Evolutionary conservation across 2,888 invertebrate genomes (phyloP), one percentile per base, ranked within the genome.

Genomic region (Mayetiola destructor): DNA sequence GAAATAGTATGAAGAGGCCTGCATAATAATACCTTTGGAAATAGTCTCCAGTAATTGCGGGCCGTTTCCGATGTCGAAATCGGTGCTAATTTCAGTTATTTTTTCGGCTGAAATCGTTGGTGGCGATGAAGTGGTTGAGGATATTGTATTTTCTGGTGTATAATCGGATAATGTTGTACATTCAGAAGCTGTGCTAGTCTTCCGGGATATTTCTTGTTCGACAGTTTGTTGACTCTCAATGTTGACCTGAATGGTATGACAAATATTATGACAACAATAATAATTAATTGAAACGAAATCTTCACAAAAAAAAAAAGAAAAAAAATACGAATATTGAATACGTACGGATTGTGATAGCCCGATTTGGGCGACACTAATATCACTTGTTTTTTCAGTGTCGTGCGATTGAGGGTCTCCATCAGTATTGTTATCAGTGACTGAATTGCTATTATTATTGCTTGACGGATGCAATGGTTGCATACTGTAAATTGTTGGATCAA

Each of bases 181-280:
- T 59, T 72, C 73, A 20, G 77, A 77, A 6, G 77, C 74, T 0
- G 78, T 77, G 63, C 77, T 77, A 0, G 78, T 77, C 63, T 78
- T 78, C n/a, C 78, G 68, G 0, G 77, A 77, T 3, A 73, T 71
- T 21, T 55, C 12, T 12, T 21, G 14, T 4, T n/a, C 37, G 23
- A 1, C n/a, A 14, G 6, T 37, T 37, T 37, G 35, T 5, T 55
- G 27, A 37, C 9, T 40, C 9, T 37, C 32, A 32, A 32, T 30
- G 8, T 54, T 52, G 18, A 18, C 23, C 23, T 18, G 30, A 55
- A 39, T 37, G 30, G 4, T 39, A 27, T 27, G 27, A 27, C 48
- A 27, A n/a, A 27, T 18, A 18, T 3, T 18, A 37, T 37, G 4
- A 4, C 8, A 37, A 37, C n/a, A n/a, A n/a, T n/a, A n/a, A n/a